Percentiles rank a stretch among this genome's conserved stretches.
Conservation (phyloP, 92 coral and sea anemone species). For the Zoanthus gigantus region DNA sequence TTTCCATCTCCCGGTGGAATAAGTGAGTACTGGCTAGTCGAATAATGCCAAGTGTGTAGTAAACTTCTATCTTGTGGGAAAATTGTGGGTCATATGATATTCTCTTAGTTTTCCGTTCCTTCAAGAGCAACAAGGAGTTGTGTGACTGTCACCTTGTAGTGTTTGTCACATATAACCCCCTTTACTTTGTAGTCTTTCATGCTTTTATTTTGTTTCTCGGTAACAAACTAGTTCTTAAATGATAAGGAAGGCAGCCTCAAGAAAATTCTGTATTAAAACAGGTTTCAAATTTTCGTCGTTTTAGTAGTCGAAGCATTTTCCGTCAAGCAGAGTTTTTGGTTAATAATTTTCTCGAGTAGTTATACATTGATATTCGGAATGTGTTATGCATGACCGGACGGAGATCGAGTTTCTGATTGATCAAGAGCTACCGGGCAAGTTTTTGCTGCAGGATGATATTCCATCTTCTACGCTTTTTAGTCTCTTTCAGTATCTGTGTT, state of each 20-base stretch:
- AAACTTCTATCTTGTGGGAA: no score
- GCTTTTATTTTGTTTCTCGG: neutral
- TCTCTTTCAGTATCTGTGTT: no score
- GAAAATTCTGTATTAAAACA: neutral
- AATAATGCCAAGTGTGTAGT: no score
- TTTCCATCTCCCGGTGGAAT: neutral
- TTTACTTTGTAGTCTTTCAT: neutral
- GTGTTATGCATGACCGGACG: neutral
- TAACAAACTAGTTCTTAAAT: neutral
- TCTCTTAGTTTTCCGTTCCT: neutral
- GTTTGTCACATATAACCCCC: neutral
- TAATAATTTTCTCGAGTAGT: neutral
- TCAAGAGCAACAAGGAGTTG: neutral
- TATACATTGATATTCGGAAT: neutral
- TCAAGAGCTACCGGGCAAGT: no score
- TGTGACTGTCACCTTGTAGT: neutral
- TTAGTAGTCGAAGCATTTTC: neutral
- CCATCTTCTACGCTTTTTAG: neutral
- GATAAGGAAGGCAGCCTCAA: neutral
- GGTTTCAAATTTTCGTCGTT: neutral
- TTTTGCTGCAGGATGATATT: no score
- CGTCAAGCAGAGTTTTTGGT: neutral
- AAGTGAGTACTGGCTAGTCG: no score
- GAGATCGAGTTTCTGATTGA: no score
- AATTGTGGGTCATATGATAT: no score